Conservation (phyloP, 2,797 vertebrate species). For the Megaceryle alcyon region DNA sequence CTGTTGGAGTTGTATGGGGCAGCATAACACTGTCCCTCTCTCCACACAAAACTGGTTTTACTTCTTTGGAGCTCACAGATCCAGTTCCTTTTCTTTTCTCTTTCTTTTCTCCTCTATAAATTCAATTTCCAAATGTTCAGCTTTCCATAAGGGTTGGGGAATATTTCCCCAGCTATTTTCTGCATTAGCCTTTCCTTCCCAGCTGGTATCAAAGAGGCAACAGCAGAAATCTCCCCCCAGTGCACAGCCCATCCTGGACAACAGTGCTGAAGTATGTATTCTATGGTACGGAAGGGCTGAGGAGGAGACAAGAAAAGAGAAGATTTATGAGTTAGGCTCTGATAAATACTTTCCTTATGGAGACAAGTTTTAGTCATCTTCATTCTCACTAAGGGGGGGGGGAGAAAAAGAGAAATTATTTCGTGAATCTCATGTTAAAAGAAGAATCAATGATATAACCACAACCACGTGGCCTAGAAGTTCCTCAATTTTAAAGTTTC, state of each 20-base stretch:
- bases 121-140: not conserved
- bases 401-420: slow-evolving; percentile 31
- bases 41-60: not conserved
- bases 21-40: not conserved
- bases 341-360: not conserved
- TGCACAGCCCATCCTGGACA: not conserved
- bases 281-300: not conserved
- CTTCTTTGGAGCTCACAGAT: not conserved
- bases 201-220: not conserved
- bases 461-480: slow-evolving; percentile 21
- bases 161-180: not conserved
- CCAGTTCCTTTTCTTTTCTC: not conserved
- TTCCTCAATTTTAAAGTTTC: slow-evolving; percentile 63
- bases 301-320: not conserved
- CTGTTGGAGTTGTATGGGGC: not conserved
- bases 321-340: not conserved
- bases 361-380: not conserved
- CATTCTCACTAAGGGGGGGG: not conserved
- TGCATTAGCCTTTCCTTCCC: not conserved
- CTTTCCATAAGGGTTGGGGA: not conserved
- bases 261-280: too few species aligned
- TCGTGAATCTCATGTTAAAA: not conserved
- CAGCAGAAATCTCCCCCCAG: not conserved
- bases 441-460: slow-evolving; percentile 58
- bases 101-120: not conserved